Base-by-base conservation (phyloP, 2,888 invertebrate genomes). In the Machimus rusticus region DNA sequence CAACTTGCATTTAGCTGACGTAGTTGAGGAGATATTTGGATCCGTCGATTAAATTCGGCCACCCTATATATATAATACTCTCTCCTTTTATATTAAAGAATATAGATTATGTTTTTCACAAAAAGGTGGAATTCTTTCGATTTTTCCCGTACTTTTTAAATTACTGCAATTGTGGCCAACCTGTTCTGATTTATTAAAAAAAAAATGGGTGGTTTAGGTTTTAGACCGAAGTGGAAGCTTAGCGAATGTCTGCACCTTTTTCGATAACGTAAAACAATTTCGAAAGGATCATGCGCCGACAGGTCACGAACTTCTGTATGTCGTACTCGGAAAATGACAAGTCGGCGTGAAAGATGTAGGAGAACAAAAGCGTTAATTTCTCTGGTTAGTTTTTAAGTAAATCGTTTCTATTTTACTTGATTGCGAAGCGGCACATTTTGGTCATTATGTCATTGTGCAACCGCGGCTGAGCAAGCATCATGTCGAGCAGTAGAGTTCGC, bases 401-500 rank as follows among this genome's bases (percentile, higher is more conserved):
- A 78, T 81, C 51, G 81, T 81, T 81, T 81, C 81, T 81, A 81
- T 81, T 81, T 81, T 81, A 81, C 81, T 81, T 81, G 51, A 81
- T 84, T 84, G 66, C 34, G 57, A 84, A 57, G 19, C 23, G 84
- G 84, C 57, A 84, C 34, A 66, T 84, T 84, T 88, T 37, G 77
- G 19, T 77, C 23, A 57, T 55, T 84, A 84, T 84, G 84, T 84
- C 74, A 74, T 37, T 39, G 74, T 66, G 84, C 57, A 37, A 84
- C 37, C 51, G 28, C 31, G 55, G 14, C 37, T 82, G 6, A 82
- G 89, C 89, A 90, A 86, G 88, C 93, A 91, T n/a, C 90, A 95
- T 95, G 94, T 94, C 94, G 91, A 93, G 94, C 90, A 94, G 94
- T 90, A 94, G 94, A 90, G 94, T 94, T 90, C 94, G 95, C 90